Evolutionary conservation across 2,113 vertebrate species (phyloP).

Genomic region (Dascyllus trimaculatus): DNA sequence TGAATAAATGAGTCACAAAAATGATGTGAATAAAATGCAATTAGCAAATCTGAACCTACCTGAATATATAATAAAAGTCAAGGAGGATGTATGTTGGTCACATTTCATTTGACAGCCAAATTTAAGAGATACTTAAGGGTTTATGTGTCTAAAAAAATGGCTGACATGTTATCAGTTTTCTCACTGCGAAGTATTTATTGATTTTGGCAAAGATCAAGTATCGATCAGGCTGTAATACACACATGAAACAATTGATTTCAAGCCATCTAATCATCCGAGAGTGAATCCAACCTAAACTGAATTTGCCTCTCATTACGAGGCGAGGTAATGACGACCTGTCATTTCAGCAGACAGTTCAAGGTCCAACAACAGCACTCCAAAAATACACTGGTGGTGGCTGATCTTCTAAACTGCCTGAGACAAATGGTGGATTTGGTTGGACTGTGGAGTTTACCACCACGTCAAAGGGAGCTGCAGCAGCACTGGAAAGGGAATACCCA

Average conservation of each 20-base stretch:
- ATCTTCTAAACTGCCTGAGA: conserved; percentile 7
- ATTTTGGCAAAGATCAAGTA: not conserved
- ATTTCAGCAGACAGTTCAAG: conserved; percentile 5
- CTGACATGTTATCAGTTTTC: too few species aligned
- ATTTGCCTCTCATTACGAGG: conserved; percentile 2
- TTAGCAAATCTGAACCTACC: too few species aligned
- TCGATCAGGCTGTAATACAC: too few species aligned
- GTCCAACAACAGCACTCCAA: not conserved
- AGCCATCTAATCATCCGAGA: not conserved
- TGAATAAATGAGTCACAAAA: too few species aligned
- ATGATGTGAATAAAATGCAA: too few species aligned
- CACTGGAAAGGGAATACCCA: not conserved
- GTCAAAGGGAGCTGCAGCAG: conserved; percentile 5
- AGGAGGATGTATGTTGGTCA: too few species aligned
- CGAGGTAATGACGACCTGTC: not conserved
- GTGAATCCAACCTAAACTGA: not conserved
- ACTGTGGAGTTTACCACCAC: not conserved
- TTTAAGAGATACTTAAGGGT: too few species aligned
- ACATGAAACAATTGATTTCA: not conserved
- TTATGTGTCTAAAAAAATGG: too few species aligned
- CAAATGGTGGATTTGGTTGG: not conserved
- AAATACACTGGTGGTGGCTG: conserved; percentile 3
- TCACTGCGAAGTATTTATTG: not conserved
- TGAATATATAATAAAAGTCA: too few species aligned
- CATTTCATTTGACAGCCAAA: too few species aligned